A percentile compares a stretch with the other conserved stretches of the same genome.
These are phyloP conservation scores for Microctenopoma steveboyesi DNA, from an alignment of 2,797 vertebrate species.

Conservation along the genomic window DNA sequence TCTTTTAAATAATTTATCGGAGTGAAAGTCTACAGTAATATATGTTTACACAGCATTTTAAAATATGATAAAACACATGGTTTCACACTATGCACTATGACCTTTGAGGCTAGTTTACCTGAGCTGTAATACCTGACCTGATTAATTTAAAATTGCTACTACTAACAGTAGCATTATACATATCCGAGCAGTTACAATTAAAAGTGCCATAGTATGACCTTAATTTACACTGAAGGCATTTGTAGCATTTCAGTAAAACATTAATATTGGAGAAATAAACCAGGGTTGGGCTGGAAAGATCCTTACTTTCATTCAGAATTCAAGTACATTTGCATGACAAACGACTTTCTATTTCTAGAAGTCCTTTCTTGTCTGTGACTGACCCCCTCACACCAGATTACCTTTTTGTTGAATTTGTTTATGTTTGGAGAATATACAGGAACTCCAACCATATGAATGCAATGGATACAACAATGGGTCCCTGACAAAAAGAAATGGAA, in stretches of 20 bases:
- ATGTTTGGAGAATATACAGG: slow-evolving; percentile 57
- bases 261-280: background rate
- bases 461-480: slow-evolving; percentile 38
- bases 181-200: background rate
- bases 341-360: background rate
- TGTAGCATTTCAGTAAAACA: background rate
- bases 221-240: background rate
- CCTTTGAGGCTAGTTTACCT: background rate
- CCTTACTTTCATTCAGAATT: background rate
- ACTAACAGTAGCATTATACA: background rate
- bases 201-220: background rate
- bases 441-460: slow-evolving; percentile 31
- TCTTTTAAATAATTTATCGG: background rate
- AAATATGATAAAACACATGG: background rate
- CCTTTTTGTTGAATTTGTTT: slow-evolving; percentile 13
- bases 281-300: background rate
- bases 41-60: background rate
- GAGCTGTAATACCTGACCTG: background rate
- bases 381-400: background rate
- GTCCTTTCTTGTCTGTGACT: background rate
- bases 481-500: slow-evolving; percentile 30
- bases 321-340: slow-evolving; percentile 3
- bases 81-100: background rate
- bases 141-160: background rate
- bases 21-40: background rate